Percentiles rank a stretch among this genome's conserved stretches.
These are phyloP conservation scores for Hippocampus comes DNA, from an alignment of 2,113 vertebrate species.

Conservation along the genomic window DNA sequence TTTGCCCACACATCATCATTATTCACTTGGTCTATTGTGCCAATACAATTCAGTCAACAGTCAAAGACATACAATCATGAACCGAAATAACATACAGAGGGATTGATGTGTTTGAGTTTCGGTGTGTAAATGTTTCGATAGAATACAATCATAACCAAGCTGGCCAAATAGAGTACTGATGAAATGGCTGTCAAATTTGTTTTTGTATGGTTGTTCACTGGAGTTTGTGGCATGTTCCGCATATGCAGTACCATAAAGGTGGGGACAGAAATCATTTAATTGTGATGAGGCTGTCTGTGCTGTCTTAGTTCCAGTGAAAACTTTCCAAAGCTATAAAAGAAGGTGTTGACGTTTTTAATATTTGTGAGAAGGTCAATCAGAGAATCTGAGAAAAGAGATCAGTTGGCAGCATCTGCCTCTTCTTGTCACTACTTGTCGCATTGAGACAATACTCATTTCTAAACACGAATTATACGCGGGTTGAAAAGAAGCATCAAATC, in stretches of 20 bases:
- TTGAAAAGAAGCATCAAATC: no score
- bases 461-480: neutral
- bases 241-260: neutral
- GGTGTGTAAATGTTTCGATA: slow-evolving; percentile 53
- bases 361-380: slow-evolving; percentile 21
- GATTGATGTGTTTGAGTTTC: slow-evolving; percentile 55
- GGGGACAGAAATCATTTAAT: neutral
- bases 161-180: slow-evolving; percentile 66
- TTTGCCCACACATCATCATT: slow-evolving; percentile 52
- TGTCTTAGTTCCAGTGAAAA: slow-evolving; percentile 15
- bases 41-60: slow-evolving; percentile 61
- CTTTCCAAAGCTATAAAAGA: slow-evolving; percentile 4
- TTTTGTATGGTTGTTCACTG: slow-evolving; percentile 63
- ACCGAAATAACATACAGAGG: slow-evolving; percentile 39
- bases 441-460: neutral
- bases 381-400: slow-evolving; percentile 26
- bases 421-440: neutral
- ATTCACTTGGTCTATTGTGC: slow-evolving; percentile 64
- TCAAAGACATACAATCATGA: slow-evolving; percentile 25
- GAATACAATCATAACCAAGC: slow-evolving; percentile 58
- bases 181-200: slow-evolving; percentile 43
- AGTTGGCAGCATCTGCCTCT: neutral
- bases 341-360: slow-evolving; percentile 34
- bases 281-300: slow-evolving; percentile 7
- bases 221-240: slow-evolving; percentile 11